Evolutionary conservation across 1,140 invertebrate species (phyloP), one percentile per base, ranked within the genome.

Genomic region (Anastatus disparis): DNA sequence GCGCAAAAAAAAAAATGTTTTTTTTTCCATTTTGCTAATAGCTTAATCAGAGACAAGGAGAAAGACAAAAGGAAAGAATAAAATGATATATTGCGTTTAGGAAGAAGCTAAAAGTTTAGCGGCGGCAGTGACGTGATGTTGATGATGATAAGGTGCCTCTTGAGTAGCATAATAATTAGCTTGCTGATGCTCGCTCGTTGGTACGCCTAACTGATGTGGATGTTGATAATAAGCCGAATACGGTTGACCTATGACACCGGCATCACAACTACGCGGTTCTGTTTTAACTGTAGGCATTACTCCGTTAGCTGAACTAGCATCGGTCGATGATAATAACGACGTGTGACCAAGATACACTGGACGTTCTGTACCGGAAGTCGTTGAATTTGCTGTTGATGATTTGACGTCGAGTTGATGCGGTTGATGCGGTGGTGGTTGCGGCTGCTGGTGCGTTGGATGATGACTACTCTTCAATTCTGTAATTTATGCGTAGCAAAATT

Each of bases 101-200:
- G 92, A 93, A n/a, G 92, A 93, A 2, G 92, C 92, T 87, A 93
- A 91, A 61, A 93, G 84, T 77, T 93, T 93, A 20, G 92, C 92
- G 46, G 92, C 90, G 46, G 92, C 91, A 17, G 92, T 93, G 40
- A 93, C 92, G 84, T 93, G 93, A 77, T 93, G 91, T 79, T 93
- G 92, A 81, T 93, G 92, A 81, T 93, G 91, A 82, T 93, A 93
- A 1, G 85, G 79, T 2, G 83, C 80, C 61, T 86, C 85, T 46
- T 86, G 85, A 7, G 80, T 72, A 15, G 80, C 75, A 20, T 85
- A 85, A 20, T 76, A 80, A 48, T 75, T 68, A 78, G 79, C 22
- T 27, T 82, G 84, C 67, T 85, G 83, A 48, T 85, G 83, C 53
- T 86, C 84, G 65, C 79, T 84, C 50, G 78, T 78, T 6, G 82